These are phyloP conservation scores for Baccha elongata DNA, from an alignment of 2,888 invertebrate species.

Conservation along the genomic window DNA sequence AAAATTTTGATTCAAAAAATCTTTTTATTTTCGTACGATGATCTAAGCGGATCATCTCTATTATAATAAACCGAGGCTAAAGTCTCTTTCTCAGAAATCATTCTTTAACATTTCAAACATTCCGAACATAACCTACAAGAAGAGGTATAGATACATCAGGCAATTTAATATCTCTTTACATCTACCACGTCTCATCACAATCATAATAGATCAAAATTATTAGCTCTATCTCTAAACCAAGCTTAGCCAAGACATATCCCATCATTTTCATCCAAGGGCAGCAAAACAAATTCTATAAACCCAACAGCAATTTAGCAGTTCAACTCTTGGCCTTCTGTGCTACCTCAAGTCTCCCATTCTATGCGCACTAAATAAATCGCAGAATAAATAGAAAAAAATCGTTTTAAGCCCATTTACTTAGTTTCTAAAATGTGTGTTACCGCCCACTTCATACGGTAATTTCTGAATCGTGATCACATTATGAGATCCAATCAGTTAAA, in stretches of 20 bases:
- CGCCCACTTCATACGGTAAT: slow-evolving; percentile 82
- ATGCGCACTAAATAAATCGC: slow-evolving; percentile 55
- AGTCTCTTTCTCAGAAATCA: no score
- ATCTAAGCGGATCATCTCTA: no score
- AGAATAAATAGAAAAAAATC: slow-evolving; percentile 61
- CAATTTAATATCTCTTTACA: slow-evolving; percentile 16
- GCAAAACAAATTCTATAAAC: slow-evolving; percentile 10
- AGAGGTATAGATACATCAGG: no score
- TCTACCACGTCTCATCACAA: slow-evolving; percentile 42
- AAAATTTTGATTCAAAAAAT: no score
- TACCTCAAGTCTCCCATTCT: slow-evolving; percentile 57
- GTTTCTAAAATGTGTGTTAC: slow-evolving; percentile 74
- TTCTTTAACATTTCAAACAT: no score
- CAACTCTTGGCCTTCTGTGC: slow-evolving; percentile 66
- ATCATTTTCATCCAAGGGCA: slow-evolving; percentile 63
- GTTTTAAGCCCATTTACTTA: slow-evolving; percentile 73
- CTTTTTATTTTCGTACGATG: no score
- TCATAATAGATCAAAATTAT: slow-evolving; percentile 68
- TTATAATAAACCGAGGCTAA: no score
- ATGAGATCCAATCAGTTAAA: slow-evolving; percentile 79
- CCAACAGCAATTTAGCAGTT: slow-evolving; percentile 54
- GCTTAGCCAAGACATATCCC: slow-evolving; percentile 34
- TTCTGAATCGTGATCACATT: slow-evolving; percentile 81
- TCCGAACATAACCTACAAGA: no score
- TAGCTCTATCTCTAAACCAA: slow-evolving; percentile 35